phyloP scores from a whole-genome alignment of 2,113 vertebrate species.

The Leuciscus idus region DNA sequence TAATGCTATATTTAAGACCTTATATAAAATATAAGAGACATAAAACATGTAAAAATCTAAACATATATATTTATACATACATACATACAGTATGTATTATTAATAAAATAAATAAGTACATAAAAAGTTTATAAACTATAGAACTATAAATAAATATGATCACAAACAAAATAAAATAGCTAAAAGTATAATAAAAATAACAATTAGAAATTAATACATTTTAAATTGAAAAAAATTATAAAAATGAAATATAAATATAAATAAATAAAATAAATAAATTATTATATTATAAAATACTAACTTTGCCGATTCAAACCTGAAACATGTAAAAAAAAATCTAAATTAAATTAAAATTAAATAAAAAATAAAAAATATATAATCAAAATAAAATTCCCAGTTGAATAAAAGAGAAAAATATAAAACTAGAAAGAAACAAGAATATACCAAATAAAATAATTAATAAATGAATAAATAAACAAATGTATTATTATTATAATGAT shows the following conservation, averaged over 20 bases:
- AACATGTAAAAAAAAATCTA: background rate
- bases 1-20: background rate
- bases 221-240: no score
- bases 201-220: no score
- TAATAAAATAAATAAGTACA: background rate
- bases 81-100: background rate
- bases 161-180: background rate
- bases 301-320: background rate
- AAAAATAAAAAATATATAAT: background rate
- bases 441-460: background rate
- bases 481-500: background rate
- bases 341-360: background rate
- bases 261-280: background rate
- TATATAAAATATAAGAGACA: background rate
- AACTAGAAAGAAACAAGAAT: background rate
- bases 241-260: no score
- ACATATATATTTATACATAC: background rate
- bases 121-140: background rate
- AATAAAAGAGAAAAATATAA: background rate
- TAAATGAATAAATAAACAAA: background rate
- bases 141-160: background rate
- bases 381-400: background rate
- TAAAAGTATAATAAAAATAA: background rate
- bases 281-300: background rate
- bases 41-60: background rate